Evolutionary conservation across 2,797 vertebrate species (phyloP), one percentile per base, ranked within the genome.

Genomic region (Dicrostonyx torquatus): DNA sequence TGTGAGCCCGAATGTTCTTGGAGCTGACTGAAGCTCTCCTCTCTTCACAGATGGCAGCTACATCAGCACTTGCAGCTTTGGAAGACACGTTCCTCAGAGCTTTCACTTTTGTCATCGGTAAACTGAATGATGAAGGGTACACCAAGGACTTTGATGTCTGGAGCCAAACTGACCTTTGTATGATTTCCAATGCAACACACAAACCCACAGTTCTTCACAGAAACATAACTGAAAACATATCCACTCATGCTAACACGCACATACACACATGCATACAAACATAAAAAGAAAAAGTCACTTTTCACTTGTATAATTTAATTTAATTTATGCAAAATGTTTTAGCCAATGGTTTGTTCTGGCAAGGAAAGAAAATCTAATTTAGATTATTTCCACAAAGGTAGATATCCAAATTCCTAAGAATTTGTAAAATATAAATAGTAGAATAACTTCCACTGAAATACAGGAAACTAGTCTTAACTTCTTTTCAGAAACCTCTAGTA

Each of bases 1-100:
- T 68, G 73, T 82, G 94, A 91, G 83, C 14, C 93, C 66, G 80
- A 64, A 85, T 76, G 91, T 18, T 83, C 17, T 80, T 90, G 82
- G 80, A 93, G 89, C 87, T 86, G 88, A 79, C 53, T 34, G 50
- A 89, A 94, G 66, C 88, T 70, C 85, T 76, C 87, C 18, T 37
- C 5, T 66, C 15, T 2, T 72, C 58, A 82, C 24, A 93, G 76
- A 94, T 95, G 93, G 89, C 50, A 85, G 85, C 53, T 84, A 90
- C 45, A 87, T 88, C 34, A 95, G 87, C 31, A 84, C 93, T 70
- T 83, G 87, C 45, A 53, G 17, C 85, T 97, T 97, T 66, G 31
- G 29, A 78, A 85, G 58, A 40, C 60, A 5, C 24, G 29, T 40
- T 95, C 45, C 43, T 95, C 43, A 75, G 11, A 34, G 20, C 4